phyloP scores from a whole-genome alignment of 2,888 invertebrate species.

The Meghimatium bilineatum region DNA sequence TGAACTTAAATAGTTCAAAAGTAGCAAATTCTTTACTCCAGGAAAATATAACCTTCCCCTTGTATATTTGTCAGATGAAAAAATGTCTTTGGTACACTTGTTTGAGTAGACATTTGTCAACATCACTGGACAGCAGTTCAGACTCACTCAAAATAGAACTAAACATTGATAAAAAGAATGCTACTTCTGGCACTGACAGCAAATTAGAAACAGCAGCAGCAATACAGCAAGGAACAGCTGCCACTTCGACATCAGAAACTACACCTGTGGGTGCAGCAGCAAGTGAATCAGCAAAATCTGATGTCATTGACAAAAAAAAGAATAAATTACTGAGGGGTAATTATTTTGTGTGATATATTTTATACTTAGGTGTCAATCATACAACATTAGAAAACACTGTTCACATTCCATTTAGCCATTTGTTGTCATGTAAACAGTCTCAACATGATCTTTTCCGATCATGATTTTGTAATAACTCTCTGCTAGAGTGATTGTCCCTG shows the following conservation, averaged over 20 bases:
- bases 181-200: not conserved
- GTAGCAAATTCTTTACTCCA: not conserved
- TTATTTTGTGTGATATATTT: not conserved
- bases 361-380: not conserved
- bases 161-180: not conserved
- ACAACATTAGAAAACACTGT: not conserved
- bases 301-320: slow-evolving; percentile 36
- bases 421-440: too few species aligned
- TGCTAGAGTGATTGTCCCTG: too few species aligned
- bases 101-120: slow-evolving; percentile 7
- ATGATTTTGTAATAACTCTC: too few species aligned
- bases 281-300: slow-evolving; percentile 7
- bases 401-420: too few species aligned
- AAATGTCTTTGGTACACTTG: not conserved
- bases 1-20: not conserved
- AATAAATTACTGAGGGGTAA: slow-evolving; percentile 42
- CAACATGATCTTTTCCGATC: too few species aligned
- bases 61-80: not conserved
- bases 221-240: not conserved
- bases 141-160: not conserved
- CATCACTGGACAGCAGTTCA: not conserved
- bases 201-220: not conserved
- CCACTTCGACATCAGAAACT: not conserved
- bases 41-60: not conserved
- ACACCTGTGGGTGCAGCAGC: not conserved